Evolutionary conservation across 2,888 invertebrate genomes (phyloP).

Genomic region (Rhogogaster chlorosoma): DNA sequence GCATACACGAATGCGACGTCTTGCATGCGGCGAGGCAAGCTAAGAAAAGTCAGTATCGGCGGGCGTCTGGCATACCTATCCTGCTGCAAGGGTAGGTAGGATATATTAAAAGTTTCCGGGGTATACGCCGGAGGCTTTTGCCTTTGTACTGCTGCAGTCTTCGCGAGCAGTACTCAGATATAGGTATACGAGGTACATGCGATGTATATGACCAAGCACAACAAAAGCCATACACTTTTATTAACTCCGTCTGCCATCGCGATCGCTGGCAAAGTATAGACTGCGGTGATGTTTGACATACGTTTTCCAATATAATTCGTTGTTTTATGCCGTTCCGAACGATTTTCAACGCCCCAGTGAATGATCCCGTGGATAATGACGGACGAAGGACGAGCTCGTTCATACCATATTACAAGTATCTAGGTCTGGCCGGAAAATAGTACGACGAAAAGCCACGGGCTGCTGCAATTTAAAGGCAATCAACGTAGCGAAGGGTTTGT

Average conservation of each 20-base stretch:
- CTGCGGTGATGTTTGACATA: neutral
- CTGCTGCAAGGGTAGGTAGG: conserved; percentile 61
- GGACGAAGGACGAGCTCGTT: neutral
- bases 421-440: neutral
- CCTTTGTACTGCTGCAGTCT: conserved; percentile 52
- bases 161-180: neutral
- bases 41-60: conserved; percentile 62
- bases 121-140: conserved; percentile 28
- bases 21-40: neutral
- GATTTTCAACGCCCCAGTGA: neutral
- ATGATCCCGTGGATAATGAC: neutral
- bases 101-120: conserved; percentile 69
- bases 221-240: conserved; percentile 29
- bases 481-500: conserved; percentile 76
- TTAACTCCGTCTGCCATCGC: conserved; percentile 1
- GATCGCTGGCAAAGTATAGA: neutral
- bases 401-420: neutral
- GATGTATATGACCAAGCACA: conserved; percentile 25
- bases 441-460: conserved; percentile 52
- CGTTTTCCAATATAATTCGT: neutral
- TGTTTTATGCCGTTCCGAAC: neutral
- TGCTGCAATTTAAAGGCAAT: conserved; percentile 75
- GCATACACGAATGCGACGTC: neutral
- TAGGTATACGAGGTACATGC: neutral
- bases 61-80: conserved; percentile 61